These are phyloP conservation scores for Sebastes kiyomatsui DNA, from an alignment of 2,797 vertebrate genomes.

Conservation along the genomic window DNA sequence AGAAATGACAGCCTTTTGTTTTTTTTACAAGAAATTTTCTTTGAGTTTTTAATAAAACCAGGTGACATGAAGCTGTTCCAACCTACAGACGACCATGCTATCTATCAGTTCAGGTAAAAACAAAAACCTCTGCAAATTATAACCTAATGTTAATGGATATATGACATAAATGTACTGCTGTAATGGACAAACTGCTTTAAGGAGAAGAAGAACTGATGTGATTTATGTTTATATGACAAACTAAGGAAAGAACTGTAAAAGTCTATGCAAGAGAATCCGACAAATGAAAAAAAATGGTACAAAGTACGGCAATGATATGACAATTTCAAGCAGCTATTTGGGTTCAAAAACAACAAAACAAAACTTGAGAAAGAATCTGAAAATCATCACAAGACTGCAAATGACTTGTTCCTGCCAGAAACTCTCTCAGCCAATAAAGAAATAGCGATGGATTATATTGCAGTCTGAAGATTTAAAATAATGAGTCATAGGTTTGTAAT, in stretches of 20 bases:
- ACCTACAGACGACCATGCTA: no score
- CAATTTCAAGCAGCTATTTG: background rate
- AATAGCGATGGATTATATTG: background rate
- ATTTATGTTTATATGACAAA: background rate
- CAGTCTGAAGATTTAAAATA: background rate
- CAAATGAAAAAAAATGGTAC: background rate
- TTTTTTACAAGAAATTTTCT: background rate
- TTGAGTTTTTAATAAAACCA: background rate
- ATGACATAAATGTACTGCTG: no score
- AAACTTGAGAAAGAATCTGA: background rate
- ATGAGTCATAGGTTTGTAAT: constrained; percentile 14
- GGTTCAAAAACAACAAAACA: background rate
- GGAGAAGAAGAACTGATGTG: background rate
- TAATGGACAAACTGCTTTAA: background rate
- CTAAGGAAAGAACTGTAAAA: background rate
- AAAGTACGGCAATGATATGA: background rate
- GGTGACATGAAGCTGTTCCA: background rate
- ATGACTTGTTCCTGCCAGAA: background rate
- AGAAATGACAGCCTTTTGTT: background rate
- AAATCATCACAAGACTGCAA: background rate
- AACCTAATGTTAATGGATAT: background rate
- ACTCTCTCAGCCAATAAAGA: background rate
- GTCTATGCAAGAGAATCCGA: background rate
- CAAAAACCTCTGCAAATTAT: background rate
- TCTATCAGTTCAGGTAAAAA: background rate